Conservation (phyloP, 2,797 vertebrate genomes). For the Megalops cyprinoides region DNA sequence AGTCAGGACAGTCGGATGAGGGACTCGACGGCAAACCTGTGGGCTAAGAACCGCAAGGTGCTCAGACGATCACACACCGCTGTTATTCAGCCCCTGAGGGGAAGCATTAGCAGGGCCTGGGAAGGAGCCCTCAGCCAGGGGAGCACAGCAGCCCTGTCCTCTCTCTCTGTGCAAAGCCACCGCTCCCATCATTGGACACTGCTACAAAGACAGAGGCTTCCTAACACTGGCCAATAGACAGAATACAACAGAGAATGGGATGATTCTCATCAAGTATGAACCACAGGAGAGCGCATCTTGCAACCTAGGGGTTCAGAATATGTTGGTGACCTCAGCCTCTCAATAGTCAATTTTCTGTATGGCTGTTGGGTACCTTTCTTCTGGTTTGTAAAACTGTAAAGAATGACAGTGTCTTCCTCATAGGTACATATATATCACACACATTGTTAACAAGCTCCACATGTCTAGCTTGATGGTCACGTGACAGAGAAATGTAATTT, state of each 20-base stretch:
- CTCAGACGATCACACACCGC: conserved; percentile 42
- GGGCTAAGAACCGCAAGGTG: conserved; percentile 34
- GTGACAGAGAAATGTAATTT: not conserved
- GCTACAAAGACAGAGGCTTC: not conserved
- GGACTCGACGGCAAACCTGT: conserved; percentile 14
- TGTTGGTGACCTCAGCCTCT: too few species aligned
- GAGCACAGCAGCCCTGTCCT: conserved; percentile 46
- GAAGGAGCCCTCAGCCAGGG: conserved; percentile 35
- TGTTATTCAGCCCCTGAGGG: conserved; percentile 51
- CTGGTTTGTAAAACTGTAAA: too few species aligned
- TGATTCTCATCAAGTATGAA: not conserved
- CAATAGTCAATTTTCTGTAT: too few species aligned
- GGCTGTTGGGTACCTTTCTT: too few species aligned
- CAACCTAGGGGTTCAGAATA: too few species aligned
- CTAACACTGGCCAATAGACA: not conserved
- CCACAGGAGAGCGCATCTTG: too few species aligned
- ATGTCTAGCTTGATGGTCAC: not conserved
- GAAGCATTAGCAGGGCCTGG: not conserved
- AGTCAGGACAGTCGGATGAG: conserved; percentile 32
- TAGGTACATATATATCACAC: too few species aligned
- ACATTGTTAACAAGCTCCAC: not conserved
- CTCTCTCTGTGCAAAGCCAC: not conserved
- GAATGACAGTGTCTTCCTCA: too few species aligned
- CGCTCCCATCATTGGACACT: not conserved
- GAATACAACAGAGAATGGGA: not conserved